Percentiles rank a stretch among this genome's conserved stretches.
These are phyloP conservation scores for Drosophila sproati DNA, from an alignment of 1,140 invertebrate genomes.

Conservation along the genomic window DNA sequence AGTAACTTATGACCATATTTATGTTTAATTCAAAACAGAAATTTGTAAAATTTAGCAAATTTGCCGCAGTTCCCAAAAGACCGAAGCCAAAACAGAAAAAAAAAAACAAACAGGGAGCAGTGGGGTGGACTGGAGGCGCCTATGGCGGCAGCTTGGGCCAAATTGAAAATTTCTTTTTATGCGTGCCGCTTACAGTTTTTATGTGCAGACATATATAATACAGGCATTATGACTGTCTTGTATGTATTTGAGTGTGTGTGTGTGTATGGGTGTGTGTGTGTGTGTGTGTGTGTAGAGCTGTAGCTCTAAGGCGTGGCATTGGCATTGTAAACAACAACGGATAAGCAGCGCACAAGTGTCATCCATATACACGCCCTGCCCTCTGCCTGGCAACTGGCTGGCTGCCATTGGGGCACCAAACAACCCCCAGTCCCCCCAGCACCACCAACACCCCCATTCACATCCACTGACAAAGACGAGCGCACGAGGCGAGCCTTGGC, in stretches of 20 bases:
- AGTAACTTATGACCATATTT: constrained; percentile 51
- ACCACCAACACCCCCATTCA: no score
- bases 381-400: constrained; percentile 44
- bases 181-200: constrained; percentile 72
- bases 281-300: constrained; percentile 34
- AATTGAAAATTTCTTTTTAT: constrained; percentile 77
- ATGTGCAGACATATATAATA: constrained; percentile 76
- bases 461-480: not conserved
- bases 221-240: constrained; percentile 28
- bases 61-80: constrained; percentile 52
- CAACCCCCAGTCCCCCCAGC: not conserved
- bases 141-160: constrained; percentile 49
- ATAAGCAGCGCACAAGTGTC: constrained; percentile 79
- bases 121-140: constrained; percentile 21
- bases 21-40: constrained; percentile 70
- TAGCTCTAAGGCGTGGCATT: constrained; percentile 65
- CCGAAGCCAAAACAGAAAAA: not conserved
- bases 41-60: constrained; percentile 60
- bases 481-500: not conserved
- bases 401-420: constrained; percentile 30
- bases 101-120: constrained; percentile 11
- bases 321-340: constrained; percentile 74
- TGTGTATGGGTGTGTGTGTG: constrained; percentile 11
- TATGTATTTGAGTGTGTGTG: constrained; percentile 5
- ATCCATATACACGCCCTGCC: constrained; percentile 48